Evolutionary conservation across 1,140 invertebrate species (phyloP).

Genomic region (Meloidogyne chitwoodi): DNA sequence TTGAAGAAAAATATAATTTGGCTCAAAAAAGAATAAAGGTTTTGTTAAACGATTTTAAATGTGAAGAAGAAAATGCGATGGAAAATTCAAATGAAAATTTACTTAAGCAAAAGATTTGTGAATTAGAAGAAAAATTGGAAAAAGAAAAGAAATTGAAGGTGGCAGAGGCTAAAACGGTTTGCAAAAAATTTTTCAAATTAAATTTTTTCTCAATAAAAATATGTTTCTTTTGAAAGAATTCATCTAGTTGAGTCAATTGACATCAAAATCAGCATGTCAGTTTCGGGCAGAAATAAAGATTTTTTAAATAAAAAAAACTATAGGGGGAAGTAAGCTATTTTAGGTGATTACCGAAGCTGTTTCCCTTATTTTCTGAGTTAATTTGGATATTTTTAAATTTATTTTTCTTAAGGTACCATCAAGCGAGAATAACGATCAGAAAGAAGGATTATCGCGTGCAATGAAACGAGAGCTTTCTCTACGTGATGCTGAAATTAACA

Average conservation of each 20-base stretch:
- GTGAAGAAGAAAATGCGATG: not conserved
- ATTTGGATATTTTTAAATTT: no score
- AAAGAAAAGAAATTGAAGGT: not conserved
- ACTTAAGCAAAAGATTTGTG: not conserved
- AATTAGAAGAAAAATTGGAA: not conserved
- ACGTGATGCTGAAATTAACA: not conserved
- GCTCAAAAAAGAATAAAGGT: not conserved
- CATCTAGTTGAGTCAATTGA: no score
- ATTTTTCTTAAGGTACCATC: not conserved
- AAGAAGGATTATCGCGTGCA: not conserved
- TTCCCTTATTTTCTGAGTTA: no score
- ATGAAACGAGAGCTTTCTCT: not conserved
- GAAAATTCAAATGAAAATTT: not conserved
- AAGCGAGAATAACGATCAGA: not conserved
- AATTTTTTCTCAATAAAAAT: not conserved
- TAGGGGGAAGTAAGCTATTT: no score
- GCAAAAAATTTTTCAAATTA: not conserved
- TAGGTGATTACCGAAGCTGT: no score
- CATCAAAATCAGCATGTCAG: no score
- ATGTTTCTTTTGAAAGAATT: no score
- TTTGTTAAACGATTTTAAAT: not conserved
- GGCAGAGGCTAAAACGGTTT: not conserved
- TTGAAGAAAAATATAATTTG: not conserved
- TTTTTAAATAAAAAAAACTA: no score
- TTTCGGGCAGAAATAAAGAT: no score